Conservation (phyloP, 2,113 vertebrate genomes). For the Peromyscus polionotus region DNA sequence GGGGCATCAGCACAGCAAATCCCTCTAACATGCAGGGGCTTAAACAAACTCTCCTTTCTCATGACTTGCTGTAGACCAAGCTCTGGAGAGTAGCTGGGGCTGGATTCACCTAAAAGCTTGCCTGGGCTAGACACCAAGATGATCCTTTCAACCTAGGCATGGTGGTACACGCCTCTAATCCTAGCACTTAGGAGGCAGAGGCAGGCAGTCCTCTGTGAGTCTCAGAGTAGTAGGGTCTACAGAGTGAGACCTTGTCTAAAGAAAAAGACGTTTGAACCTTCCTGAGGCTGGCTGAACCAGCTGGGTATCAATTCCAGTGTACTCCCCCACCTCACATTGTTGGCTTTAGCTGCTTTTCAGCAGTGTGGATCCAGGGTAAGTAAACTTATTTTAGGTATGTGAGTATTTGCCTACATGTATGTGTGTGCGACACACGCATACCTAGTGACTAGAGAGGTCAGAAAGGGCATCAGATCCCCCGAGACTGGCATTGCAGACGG, state of each 20-base stretch:
- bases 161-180: neutral
- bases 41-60: slow-evolving; percentile 41
- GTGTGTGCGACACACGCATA: neutral
- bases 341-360: slow-evolving; percentile 10
- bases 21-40: slow-evolving; percentile 9
- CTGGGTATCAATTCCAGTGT: neutral
- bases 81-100: neutral
- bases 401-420: neutral
- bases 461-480: neutral
- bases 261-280: neutral
- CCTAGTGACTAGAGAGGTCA: neutral
- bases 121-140: neutral
- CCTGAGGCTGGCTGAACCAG: neutral
- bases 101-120: slow-evolving; percentile 18
- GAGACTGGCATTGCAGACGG: neutral
- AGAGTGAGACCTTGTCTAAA: neutral
- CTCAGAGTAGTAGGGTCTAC: neutral
- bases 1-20: neutral
- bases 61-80: neutral
- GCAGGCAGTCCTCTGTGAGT: neutral
- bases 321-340: neutral
- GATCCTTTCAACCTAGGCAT: neutral
- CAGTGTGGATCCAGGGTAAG: neutral
- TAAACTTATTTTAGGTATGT: neutral
- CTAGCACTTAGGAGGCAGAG: neutral